Evolutionary conservation across 2,113 vertebrate species (phyloP).

Genomic region (Ceyx melanurus): DNA sequence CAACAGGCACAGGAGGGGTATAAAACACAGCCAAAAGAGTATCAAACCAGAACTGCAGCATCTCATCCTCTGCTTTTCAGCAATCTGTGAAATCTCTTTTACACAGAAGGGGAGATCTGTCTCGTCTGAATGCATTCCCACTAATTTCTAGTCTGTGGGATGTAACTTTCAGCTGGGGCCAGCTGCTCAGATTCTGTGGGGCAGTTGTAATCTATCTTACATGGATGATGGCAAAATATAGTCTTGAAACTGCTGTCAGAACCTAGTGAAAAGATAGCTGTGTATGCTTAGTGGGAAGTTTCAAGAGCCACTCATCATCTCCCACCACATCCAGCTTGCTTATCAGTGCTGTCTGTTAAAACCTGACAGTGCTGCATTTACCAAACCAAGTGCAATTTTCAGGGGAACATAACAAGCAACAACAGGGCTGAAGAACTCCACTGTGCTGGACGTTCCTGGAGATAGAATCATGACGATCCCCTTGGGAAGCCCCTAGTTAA

Average conservation of each 20-base stretch:
- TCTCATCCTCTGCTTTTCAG: background rate
- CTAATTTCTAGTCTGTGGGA: background rate
- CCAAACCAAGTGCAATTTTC: conserved; percentile 76
- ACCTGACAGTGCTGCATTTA: conserved; percentile 74
- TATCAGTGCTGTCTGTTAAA: conserved; percentile 71
- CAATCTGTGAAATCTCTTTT: background rate
- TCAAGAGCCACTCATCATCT: background rate
- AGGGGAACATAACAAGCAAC: conserved; percentile 53
- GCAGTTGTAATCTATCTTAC: background rate
- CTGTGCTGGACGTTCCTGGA: conserved; percentile 78
- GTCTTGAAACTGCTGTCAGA: background rate
- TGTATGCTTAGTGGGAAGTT: background rate
- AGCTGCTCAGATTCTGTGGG: background rate
- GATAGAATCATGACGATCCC: conserved; percentile 70
- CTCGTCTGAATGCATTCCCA: background rate
- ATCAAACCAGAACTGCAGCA: background rate
- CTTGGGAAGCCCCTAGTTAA: conserved; percentile 53
- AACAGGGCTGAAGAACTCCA: conserved; percentile 73
- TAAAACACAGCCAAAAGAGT: background rate
- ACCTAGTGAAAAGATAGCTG: background rate
- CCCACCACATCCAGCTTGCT: background rate
- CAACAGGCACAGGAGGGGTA: background rate
- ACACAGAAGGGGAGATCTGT: background rate
- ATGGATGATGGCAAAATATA: background rate
- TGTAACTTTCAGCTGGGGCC: background rate